Evolutionary conservation across 2,888 invertebrate genomes (phyloP).

Genomic region (Sesia bembeciformis): DNA sequence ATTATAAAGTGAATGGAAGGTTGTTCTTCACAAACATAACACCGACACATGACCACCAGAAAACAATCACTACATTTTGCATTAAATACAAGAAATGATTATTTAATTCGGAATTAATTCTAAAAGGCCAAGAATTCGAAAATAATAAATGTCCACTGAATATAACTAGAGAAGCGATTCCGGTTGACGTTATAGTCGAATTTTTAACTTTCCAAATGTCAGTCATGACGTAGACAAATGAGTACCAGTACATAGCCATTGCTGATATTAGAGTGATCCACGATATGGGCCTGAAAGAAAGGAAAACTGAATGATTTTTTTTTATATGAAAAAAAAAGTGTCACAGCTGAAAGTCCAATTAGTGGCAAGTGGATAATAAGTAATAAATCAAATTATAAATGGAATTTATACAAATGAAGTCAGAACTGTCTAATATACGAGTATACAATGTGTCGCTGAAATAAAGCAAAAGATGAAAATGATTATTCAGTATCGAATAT

Average conservation of each 20-base stretch:
- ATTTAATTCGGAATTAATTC: not conserved
- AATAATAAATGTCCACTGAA: conserved; percentile 5
- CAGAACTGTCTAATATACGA: no score
- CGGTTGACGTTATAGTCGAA: not conserved
- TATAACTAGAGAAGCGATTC: conserved; percentile 4
- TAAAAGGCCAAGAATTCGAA: conserved; percentile 4
- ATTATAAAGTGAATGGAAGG: not conserved
- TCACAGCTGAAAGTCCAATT: no score
- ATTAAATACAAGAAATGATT: conserved; percentile 5
- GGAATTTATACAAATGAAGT: no score
- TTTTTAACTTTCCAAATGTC: not conserved
- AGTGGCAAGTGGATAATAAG: no score
- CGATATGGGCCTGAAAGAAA: conserved; percentile 8
- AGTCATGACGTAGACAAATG: conserved; percentile 1
- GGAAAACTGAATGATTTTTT: not conserved
- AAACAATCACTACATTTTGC: conserved; percentile 4
- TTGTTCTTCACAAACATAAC: not conserved
- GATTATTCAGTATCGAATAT: no score
- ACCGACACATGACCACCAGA: conserved; percentile 2
- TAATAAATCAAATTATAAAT: no score
- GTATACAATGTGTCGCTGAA: no score
- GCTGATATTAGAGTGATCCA: conserved; percentile 3
- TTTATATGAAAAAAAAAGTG: no score
- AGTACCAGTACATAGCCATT: not conserved
- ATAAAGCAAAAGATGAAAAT: no score